Evolutionary conservation across 2,797 vertebrate species (phyloP), one percentile per base, ranked within the genome.

Genomic region (Rhabdophis nuchalis): DNA sequence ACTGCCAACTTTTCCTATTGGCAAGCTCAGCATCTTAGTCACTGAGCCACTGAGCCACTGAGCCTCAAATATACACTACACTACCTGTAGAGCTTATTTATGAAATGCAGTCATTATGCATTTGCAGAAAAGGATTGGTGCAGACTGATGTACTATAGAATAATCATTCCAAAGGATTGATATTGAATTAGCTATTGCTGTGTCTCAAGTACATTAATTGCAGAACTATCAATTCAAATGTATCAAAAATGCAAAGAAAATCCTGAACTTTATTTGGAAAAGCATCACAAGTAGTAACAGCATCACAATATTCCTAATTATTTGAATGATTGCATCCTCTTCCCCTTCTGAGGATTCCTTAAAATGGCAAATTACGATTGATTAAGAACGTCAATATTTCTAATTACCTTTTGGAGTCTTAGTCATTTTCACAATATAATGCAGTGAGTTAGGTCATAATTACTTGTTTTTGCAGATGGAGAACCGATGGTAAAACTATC

Each of bases 361-460:
- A 92, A 86, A 52, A 86, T 54, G 77, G 25, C 50, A 68, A n/a
- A 88, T 58, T 92, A 92, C 41, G 23, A 20, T 89, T 89, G 85
- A 88, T 88, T 60, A 92, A 85, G 53, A 77, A 77, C 4, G 12
- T 82, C 77, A 92, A 29, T 50, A 56, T 54, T 82, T n/a, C 54
- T 58, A 29, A 57, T 57, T 58, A 61, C 14, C 61, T 89, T 77
- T 90, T 72, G 53, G 2, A 57, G 52, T 6, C 1, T 3, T 77
- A 50, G 50, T 52, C 54, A 58, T 90, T 77, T 58, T 56, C 50
- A 61, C 56, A 89, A n/a, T 25, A 25, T 56, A 92, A 54, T 85
- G 14, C 89, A 77, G 25, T 27, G 61, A 53, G 5, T 36, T 64
- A 72, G 60, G 41, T 60, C 29, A 60, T 60, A 60, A 82, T 90